Conservation (phyloP, 2,113 vertebrate species). For the Apteryx mantelli region DNA sequence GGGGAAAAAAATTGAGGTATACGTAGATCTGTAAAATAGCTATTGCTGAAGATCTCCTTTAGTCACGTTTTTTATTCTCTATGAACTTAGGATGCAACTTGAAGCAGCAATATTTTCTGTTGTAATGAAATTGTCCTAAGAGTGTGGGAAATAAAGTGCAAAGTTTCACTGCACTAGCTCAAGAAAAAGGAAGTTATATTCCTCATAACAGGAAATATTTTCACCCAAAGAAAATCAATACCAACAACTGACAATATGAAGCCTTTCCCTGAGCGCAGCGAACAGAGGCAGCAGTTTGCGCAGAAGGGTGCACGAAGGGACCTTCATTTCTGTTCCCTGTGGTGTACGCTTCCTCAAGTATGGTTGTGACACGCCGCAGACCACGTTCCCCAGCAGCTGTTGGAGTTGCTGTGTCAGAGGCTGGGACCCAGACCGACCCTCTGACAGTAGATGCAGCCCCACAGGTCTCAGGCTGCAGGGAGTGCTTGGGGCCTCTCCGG, state of each 20-base stretch:
- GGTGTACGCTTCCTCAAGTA: no score
- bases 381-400: no score
- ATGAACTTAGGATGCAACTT: background rate
- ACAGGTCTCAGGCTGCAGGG: no score
- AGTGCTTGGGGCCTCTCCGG: no score
- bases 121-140: background rate
- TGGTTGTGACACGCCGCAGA: no score
- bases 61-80: background rate
- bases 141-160: background rate
- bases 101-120: background rate
- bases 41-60: background rate
- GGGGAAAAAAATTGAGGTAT: no score
- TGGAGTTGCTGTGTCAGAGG: no score
- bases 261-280: background rate
- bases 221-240: background rate
- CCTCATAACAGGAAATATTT: background rate
- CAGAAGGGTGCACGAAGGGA: no score
- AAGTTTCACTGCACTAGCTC: background rate
- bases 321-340: no score
- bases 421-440: no score
- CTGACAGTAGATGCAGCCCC: no score
- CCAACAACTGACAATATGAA: background rate
- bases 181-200: background rate
- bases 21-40: background rate
- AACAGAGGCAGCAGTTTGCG: no score